Conservation (phyloP, 2,888 invertebrate genomes). For the Hofmannophila pseudospretella region DNA sequence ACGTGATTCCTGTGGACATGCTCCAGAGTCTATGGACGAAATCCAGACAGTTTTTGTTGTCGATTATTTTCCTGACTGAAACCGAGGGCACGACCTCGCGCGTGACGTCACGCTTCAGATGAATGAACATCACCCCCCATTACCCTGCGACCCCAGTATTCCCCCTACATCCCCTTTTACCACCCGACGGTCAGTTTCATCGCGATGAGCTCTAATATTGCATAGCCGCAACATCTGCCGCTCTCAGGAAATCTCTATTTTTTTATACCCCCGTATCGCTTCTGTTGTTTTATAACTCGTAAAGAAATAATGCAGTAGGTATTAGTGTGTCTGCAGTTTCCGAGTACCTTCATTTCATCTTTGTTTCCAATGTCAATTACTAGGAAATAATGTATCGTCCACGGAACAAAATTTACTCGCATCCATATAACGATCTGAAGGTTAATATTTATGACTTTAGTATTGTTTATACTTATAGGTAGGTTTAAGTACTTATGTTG, state of each 20-base stretch:
- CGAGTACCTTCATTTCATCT: neutral
- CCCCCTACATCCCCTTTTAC: constrained; percentile 22
- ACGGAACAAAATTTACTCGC: too few species aligned
- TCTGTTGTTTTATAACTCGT: neutral
- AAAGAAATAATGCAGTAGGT: neutral
- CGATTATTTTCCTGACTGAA: constrained; percentile 35
- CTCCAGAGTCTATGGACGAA: constrained; percentile 15
- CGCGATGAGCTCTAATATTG: constrained; percentile 47
- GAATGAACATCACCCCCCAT: constrained; percentile 59
- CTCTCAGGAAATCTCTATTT: constrained; percentile 20
- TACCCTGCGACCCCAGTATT: constrained; percentile 16
- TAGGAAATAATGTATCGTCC: too few species aligned
- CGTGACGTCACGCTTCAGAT: constrained; percentile 66
- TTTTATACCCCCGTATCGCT: neutral
- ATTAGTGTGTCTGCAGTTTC: neutral
- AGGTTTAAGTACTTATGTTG: too few species aligned
- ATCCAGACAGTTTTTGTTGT: constrained; percentile 38
- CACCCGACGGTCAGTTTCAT: constrained; percentile 46
- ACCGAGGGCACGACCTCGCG: constrained; percentile 63
- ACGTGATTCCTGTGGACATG: too few species aligned
- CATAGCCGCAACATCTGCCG: constrained; percentile 50
- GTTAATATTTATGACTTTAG: too few species aligned
- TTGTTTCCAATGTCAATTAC: neutral
- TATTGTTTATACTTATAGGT: too few species aligned
- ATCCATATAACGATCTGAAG: too few species aligned